Evolutionary conservation across 2,888 invertebrate genomes (phyloP), one percentile per base, ranked within the genome.

Genomic region (Stenoptilia bipunctidactyla): DNA sequence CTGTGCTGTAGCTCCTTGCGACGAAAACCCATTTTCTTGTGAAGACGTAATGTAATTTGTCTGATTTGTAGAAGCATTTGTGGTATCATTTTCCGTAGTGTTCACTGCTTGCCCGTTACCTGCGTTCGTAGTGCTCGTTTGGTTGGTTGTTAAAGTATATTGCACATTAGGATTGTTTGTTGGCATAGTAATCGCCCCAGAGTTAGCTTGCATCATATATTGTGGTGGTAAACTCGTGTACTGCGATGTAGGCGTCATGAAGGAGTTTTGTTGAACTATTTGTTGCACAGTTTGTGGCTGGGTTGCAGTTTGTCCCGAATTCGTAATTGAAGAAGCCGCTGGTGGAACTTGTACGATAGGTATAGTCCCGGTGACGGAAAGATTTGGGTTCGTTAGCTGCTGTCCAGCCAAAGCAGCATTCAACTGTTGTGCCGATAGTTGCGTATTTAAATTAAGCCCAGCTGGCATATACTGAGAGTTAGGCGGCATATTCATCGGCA

Each of bases 1-100:
- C 40, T 66, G 72, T 9, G 61, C 64, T 1, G 47, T 37, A 2
- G 60, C 56, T 0, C 56, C 58, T 0, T 72, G 45, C 27, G 71
- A 50, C 0, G 70, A 42, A 39, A 76, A 80, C 1, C 55, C 58
- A 14, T 58, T 66, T 13, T 82, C 82, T 51, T 82, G 82, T 1
- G 80, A 73, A 1, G 77, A 73, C 0, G 80, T 70, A n/a, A 82
- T 80, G 46, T 77, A 82, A 45, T 71, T 75, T 0, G 75, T 57
- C 50, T 80, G 82, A 39, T 64, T 72, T 20, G 61, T 64, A 0
- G 63, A 47, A 4, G 67, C 70, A 13, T 69, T 72, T 1, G 59
- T 44, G 1, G 56, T 48, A 1, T 82, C 82, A 2, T 54, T 66
- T 34, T 79, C 79, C 1, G 64, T 49, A 0, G 62, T 40, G 0